A percentile compares a stretch with the other conserved stretches of the same genome.
Evolutionary conservation across 37 sponge, comb jelly and placozoan genomes (phyloP).

Genomic region (Chondrilla cf. caribensis): DNA sequence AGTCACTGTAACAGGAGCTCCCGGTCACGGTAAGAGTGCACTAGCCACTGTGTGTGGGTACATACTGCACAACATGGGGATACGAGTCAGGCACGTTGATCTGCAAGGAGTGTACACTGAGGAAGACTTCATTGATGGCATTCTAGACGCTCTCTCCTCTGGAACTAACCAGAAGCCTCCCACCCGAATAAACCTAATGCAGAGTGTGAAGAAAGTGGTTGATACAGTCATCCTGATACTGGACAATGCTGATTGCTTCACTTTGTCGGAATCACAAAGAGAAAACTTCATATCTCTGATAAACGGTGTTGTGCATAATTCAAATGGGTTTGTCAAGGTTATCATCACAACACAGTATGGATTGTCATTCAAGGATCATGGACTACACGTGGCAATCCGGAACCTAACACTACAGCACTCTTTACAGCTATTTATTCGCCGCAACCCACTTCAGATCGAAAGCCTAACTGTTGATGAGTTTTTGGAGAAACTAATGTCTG

Average conservation of each 20-base stretch:
- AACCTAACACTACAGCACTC: neutral
- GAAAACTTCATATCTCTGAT: neutral
- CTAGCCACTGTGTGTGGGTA: neutral
- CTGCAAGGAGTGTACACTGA: neutral
- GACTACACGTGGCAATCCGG: neutral
- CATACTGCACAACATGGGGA: neutral
- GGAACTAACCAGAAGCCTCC: neutral
- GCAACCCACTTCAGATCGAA: neutral
- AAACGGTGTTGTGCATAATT: neutral
- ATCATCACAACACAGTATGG: neutral
- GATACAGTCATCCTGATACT: neutral
- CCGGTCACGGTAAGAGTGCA: neutral
- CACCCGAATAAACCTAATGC: neutral
- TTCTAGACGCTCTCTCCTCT: neutral
- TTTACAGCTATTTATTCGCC: neutral
- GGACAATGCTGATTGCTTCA: neutral
- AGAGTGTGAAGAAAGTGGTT: neutral
- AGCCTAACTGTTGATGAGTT: neutral
- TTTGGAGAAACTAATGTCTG: neutral
- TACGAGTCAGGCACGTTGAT: neutral
- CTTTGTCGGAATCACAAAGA: neutral
- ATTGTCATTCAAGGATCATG: neutral
- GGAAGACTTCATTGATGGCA: neutral
- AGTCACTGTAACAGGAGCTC: neutral
- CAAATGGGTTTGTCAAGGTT: neutral